Evolutionary conservation across 35 echinoderm and acorn worm species (phyloP).

Genomic region (Nesometra sesokonis): DNA sequence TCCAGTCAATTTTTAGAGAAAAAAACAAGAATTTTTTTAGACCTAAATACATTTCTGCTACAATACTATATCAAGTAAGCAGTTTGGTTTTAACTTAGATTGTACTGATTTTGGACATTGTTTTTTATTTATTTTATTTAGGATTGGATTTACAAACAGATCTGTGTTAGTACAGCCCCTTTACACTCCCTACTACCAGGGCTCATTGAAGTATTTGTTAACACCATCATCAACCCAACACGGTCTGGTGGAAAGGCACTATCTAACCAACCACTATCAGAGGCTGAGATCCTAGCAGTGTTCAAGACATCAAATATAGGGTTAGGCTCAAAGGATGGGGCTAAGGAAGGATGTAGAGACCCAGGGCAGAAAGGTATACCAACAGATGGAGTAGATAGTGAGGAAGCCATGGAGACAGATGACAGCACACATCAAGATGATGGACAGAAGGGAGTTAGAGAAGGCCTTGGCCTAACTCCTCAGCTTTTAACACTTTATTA

Average conservation of each 20-base stretch:
- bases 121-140: constrained; percentile 4
- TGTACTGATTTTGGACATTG: no score
- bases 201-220: constrained; percentile 84
- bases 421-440: not conserved
- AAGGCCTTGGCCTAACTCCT: constrained; percentile 41
- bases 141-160: constrained; percentile 98
- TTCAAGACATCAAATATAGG: constrained; percentile 55
- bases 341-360: not conserved
- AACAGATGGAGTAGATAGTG: no score
- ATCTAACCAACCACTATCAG: constrained; percentile 60
- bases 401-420: no score
- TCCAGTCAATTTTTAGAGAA: no score
- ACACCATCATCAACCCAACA: constrained; percentile 62
- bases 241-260: constrained; percentile 53
- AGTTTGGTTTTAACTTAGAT: no score
- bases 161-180: constrained; percentile 66
- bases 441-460: constrained; percentile 2
- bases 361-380: not conserved
- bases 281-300: constrained; percentile 86
- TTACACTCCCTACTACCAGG: constrained; percentile 81
- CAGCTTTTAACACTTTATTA: constrained; percentile 93
- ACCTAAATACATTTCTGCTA: no score
- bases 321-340: no score
- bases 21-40: no score
- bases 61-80: no score